Evolutionary conservation across 2,797 vertebrate species (phyloP).

Genomic region (Echeneis naucrates): DNA sequence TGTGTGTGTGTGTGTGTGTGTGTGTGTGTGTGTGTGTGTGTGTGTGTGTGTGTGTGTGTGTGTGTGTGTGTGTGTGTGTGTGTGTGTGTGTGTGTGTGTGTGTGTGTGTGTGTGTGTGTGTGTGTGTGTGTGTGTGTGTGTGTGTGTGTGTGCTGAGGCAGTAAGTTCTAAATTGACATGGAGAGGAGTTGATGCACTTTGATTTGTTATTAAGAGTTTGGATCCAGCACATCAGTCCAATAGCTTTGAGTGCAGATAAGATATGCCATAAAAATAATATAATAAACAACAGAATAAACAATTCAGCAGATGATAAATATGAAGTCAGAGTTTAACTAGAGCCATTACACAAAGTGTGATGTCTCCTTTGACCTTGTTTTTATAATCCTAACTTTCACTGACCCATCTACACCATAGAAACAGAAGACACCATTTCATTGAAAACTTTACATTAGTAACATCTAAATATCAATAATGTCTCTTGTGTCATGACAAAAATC

Average conservation of each 20-base stretch:
- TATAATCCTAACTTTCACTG: background rate
- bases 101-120: too few species aligned
- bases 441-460: constrained; percentile 9
- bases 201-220: background rate
- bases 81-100: too few species aligned
- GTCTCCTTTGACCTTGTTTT: background rate
- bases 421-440: background rate
- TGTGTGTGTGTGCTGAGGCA: too few species aligned
- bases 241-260: constrained; percentile 2
- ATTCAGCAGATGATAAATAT: background rate
- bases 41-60: too few species aligned
- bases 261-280: background rate
- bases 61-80: too few species aligned
- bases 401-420: background rate
- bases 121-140: too few species aligned
- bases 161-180: background rate
- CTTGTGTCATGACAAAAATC: background rate
- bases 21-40: too few species aligned
- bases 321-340: constrained; percentile 18
- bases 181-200: background rate
- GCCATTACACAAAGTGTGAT: background rate
- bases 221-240: background rate
- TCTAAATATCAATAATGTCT: constrained; percentile 6
- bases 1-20: too few species aligned
- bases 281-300: too few species aligned